Conservation (phyloP, 2,888 invertebrate genomes). For the Danaus chrysippus region DNA sequence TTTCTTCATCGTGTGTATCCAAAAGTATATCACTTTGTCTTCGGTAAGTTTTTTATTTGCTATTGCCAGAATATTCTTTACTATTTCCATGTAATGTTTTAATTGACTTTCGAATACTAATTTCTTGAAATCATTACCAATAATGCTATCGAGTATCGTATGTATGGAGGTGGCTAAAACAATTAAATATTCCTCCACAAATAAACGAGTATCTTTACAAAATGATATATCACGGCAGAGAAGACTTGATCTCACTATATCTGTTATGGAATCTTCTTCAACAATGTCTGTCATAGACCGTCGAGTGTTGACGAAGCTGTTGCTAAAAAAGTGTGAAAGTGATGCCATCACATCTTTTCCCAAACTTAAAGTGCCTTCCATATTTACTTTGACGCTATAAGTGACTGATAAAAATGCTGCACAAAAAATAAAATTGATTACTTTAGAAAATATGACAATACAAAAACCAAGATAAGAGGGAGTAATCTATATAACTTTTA, state of each 20-base stretch:
- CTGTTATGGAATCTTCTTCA: constrained; percentile 38
- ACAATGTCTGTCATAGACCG: constrained; percentile 36
- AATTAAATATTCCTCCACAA: constrained; percentile 51
- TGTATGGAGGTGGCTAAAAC: constrained; percentile 45
- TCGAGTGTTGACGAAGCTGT: constrained; percentile 26
- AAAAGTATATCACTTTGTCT: constrained; percentile 39
- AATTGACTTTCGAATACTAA: constrained; percentile 28
- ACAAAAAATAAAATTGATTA: constrained; percentile 26
- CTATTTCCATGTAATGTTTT: constrained; percentile 37
- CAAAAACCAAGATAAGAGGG: too few species aligned
- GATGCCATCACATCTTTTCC: constrained; percentile 58
- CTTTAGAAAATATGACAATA: too few species aligned
- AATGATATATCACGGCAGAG: constrained; percentile 49
- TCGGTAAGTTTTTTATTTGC: constrained; percentile 39
- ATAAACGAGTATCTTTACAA: constrained; percentile 42
- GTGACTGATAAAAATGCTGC: constrained; percentile 38
- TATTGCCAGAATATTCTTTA: constrained; percentile 43
- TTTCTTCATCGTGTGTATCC: constrained; percentile 52
- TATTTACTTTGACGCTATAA: constrained; percentile 51
- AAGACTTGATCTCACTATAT: constrained; percentile 41
- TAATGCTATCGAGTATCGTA: constrained; percentile 37
- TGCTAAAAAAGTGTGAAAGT: constrained; percentile 41
- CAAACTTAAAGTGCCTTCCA: constrained; percentile 55
- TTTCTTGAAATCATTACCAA: constrained; percentile 25
- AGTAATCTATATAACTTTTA: too few species aligned